Evolutionary conservation across 92 coral and sea anemone species (phyloP).

Genomic region (Isaurus tuberculatus): DNA sequence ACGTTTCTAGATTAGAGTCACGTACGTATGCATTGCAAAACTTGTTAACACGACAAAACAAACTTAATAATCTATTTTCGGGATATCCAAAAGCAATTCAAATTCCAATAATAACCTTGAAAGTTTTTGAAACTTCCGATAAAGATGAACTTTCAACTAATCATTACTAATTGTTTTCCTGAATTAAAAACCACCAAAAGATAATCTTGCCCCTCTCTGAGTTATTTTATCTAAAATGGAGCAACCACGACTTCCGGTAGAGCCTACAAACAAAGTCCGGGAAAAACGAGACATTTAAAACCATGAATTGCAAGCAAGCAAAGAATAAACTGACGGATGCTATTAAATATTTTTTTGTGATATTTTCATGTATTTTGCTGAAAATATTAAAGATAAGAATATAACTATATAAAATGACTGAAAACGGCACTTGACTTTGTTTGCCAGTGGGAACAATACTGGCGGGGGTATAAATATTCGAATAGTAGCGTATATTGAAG

Average conservation of each 20-base stretch:
- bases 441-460: too few relatives aligned
- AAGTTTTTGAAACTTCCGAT: slow-evolving; percentile 23
- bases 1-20: too few relatives aligned
- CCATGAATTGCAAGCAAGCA: background rate
- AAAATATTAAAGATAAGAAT: too few relatives aligned
- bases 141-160: background rate
- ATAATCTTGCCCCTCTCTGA: background rate
- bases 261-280: slow-evolving; percentile 4
- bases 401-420: too few relatives aligned
- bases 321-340: background rate
- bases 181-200: slow-evolving; percentile 36
- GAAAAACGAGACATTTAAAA: background rate
- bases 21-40: background rate
- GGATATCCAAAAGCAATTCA: background rate
- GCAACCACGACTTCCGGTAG: slow-evolving; percentile 29
- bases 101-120: slow-evolving; percentile 1
- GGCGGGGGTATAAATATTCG: too few relatives aligned
- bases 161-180: slow-evolving; percentile 42
- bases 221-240: slow-evolving; percentile 7
- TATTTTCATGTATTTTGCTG: too few relatives aligned
- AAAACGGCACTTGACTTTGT: too few relatives aligned
- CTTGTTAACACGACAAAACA: background rate
- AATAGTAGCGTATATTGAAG: background rate
- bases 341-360: too few relatives aligned
- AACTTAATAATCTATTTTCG: slow-evolving; percentile 20